Conservation (phyloP, 2,888 invertebrate genomes). For the Chrysolina americana region DNA sequence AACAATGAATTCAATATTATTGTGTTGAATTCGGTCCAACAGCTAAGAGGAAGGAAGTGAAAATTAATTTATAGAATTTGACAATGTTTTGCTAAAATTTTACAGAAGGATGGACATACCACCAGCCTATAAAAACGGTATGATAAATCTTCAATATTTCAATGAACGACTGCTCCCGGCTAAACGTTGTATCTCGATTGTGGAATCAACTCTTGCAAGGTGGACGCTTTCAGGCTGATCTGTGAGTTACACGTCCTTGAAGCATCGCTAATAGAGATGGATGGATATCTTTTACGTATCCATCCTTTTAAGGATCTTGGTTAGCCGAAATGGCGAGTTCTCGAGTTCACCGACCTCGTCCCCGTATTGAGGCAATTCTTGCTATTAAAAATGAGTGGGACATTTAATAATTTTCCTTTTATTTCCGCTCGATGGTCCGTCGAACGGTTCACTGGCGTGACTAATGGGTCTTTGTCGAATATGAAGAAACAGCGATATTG, state of each 20-base stretch:
- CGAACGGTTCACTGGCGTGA: constrained; percentile 41
- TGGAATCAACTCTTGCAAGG: background rate
- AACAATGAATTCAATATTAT: no score
- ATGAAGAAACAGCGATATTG: constrained; percentile 6
- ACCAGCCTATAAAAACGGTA: no score
- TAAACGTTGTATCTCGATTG: background rate
- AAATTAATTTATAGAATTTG: no score
- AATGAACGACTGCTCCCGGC: no score
- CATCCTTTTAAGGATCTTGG: background rate
- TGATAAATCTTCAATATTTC: no score
- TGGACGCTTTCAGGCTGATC: background rate
- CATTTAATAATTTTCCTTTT: constrained; percentile 47
- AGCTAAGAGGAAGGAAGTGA: no score
- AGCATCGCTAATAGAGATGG: constrained; percentile 6
- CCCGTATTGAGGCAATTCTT: constrained; percentile 34
- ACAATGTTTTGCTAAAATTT: no score
- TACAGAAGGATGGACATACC: no score
- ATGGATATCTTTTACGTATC: background rate
- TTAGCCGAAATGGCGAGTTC: constrained; percentile 3
- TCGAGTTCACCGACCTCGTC: constrained; percentile 8
- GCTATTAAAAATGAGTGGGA: constrained; percentile 40
- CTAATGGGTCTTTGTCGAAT: constrained; percentile 26
- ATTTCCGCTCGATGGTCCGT: constrained; percentile 42
- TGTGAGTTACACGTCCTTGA: background rate
- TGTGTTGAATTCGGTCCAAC: no score